phyloP scores from a whole-genome alignment of 2,113 vertebrate species.

The Bucco capensis region DNA sequence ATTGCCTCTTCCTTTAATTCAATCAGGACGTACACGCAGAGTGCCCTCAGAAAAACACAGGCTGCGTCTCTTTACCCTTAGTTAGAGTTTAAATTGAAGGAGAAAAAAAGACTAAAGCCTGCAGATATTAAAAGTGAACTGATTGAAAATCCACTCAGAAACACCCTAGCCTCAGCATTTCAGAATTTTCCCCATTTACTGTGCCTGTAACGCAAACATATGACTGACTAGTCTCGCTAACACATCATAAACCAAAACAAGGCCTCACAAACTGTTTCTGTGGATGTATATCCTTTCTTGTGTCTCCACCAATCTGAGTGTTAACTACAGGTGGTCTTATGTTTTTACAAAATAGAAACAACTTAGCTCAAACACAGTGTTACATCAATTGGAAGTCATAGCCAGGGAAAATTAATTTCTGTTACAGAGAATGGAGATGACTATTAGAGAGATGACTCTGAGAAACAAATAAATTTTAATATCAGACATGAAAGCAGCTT shows the following conservation, averaged over 20 bases:
- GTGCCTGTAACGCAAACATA: not conserved
- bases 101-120: not conserved
- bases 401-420: not conserved
- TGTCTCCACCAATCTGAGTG: not conserved
- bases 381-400: not conserved
- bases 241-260: not conserved
- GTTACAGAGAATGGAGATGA: not conserved
- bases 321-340: not conserved
- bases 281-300: not conserved
- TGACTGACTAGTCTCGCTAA: not conserved
- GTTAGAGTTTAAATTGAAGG: not conserved
- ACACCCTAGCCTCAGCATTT: not conserved
- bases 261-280: not conserved
- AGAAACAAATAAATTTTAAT: not conserved
- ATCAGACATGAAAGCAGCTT: not conserved
- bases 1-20: slow-evolving; percentile 7
- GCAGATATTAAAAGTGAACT: not conserved
- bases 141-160: not conserved
- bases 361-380: not conserved
- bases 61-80: not conserved
- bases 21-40: not conserved
- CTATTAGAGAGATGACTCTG: not conserved
- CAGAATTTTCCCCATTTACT: not conserved
- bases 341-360: slow-evolving; percentile 9
- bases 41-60: not conserved